Evolutionary conservation across 2,888 invertebrate genomes (phyloP), one percentile per base, ranked within the genome.

Genomic region (Ophraella communa): DNA sequence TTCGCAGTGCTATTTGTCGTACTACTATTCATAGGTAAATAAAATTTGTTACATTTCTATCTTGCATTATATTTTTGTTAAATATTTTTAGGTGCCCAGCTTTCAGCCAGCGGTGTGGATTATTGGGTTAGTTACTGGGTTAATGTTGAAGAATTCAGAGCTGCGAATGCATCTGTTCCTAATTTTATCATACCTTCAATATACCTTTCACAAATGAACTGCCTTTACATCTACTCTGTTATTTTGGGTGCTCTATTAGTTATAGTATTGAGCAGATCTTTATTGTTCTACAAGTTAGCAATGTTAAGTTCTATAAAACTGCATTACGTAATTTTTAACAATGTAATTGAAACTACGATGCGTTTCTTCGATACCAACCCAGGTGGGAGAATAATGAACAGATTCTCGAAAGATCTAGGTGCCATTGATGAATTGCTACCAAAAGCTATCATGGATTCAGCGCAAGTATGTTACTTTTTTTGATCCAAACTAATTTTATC

Each of bases 121-220:
- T 92, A 86, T 73, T 93, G 91, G 85, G 84, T 93, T 0, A 90
- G 90, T 71, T 88, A 86, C 74, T 93, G 92, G 91, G 51, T 56
- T 1, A 62, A 62, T 11, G 45, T 62, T 17, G 56, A 62, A 27
- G 62, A 62, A 39, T 49, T 14, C n/a, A 62, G 62, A 11, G 20
- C 21, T 18, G 7, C 21, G n/a, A 35, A n/a, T 14, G 4, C 17
- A 5, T 4, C 27, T 21, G 5, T 11, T 24, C 18, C 23, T 18
- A 1, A 18, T 23, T 10, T 18, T 45, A 10, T 17, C 5, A 30
- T 42, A 14, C 30, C 51, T 21, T 21, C 52, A 3, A 20, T 51
- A 5, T 44, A 54, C 4, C 47, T 60, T 17, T 39, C 53, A 4
- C 61, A 64, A 3, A 20, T 27, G 1, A 49, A 45, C 11, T 61